Base-by-base conservation (phyloP, 2,888 invertebrate species). In the Iphiclides podalirius region DNA sequence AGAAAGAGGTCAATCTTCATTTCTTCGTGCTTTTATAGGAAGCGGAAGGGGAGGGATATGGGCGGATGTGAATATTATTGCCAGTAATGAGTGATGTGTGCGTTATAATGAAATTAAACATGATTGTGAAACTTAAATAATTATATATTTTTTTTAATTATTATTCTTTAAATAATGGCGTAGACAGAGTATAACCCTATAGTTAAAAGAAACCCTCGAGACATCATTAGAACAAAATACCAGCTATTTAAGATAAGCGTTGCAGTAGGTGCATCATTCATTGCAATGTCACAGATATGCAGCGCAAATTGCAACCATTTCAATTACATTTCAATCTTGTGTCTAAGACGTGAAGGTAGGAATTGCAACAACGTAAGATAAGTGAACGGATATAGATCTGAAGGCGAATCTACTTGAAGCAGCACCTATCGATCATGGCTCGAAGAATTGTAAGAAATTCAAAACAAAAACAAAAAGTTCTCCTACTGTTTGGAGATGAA, bases 341-440 rank as follows among this genome's bases (percentile, higher is more conserved):
- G 0, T 0, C 1, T 0, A 4, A 7, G 1, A 0, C 0, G 0
- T 2, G 62, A 75, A 62, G 50, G 66, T 61, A 41, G 41, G 57
- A 51, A 52, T 57, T 64, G 0, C 38, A 9, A 9, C 33, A 48
- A 37, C 39, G 44, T 17, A 23, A 40, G 60, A 66, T 64, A 54
- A 52, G 39, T 42, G 47, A 54, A 54, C 47, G 59, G 60, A 67
- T 70, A 73, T 75, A 72, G 67, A 73, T 70, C 74, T 69, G 66
- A 36, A 37, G 37, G 65, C 58, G 54, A 55, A 59, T 67, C 72
- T 72, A 73, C 72, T 77, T 62, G 65, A 64, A 67, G 58, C 63
- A 59, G 67, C 60, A 59, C 61, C 70, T 64, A 82, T 83, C 75
- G 67, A 80, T 83, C 82, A 79, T 71, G 46, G 52, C 63, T 60